Percentiles rank a stretch among this genome's conserved stretches.
These are phyloP conservation scores for Pristiophorus japonicus DNA, from an alignment of 2,113 vertebrate species.

Conservation along the genomic window DNA sequence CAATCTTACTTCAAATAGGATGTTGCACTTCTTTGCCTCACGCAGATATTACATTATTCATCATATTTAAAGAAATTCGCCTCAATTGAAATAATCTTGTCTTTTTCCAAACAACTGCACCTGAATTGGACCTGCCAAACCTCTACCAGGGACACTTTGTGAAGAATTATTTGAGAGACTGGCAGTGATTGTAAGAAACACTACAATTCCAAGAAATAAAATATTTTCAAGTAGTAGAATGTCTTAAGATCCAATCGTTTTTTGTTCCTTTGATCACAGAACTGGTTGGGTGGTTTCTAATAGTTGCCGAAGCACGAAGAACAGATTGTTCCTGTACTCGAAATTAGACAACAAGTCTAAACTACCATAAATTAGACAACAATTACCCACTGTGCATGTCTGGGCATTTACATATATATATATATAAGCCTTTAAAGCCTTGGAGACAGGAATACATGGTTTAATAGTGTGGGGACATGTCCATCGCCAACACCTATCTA, in stretches of 20 bases:
- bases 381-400: background rate
- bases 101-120: conserved; percentile 12
- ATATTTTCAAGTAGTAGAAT: background rate
- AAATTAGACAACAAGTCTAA: background rate
- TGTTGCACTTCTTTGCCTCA: background rate
- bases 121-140: background rate
- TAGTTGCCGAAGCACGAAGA: background rate
- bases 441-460: background rate
- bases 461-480: background rate
- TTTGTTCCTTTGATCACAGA: background rate
- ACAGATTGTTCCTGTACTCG: background rate
- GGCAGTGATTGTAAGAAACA: background rate
- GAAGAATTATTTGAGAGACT: background rate
- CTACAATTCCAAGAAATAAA: too few species aligned
- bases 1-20: background rate
- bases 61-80: background rate
- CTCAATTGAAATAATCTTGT: background rate
- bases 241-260: background rate
- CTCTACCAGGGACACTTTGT: background rate
- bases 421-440: background rate
- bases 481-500: background rate
- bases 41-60: background rate
- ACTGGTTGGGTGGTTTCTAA: background rate
- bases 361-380: background rate
- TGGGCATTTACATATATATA: background rate